These are phyloP conservation scores for Melieria crassipennis DNA, from an alignment of 2,888 invertebrate species.

Conservation along the genomic window DNA sequence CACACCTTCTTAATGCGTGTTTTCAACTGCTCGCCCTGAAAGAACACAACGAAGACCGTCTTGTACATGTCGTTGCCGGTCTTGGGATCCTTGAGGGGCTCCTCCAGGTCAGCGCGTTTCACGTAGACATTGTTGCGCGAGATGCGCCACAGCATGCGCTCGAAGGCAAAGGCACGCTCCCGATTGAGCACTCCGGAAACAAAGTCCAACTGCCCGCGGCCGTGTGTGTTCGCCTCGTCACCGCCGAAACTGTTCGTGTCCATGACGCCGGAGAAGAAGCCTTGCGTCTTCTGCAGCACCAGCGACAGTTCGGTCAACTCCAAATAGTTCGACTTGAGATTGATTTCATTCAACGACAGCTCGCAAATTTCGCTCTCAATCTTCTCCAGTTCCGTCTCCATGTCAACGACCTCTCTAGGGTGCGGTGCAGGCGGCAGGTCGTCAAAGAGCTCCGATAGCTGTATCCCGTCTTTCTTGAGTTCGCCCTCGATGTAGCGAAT, in stretches of 20 bases:
- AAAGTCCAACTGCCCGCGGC: conserved; percentile 71
- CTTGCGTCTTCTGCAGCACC: conserved; percentile 91
- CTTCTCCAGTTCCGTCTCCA: conserved; percentile 90
- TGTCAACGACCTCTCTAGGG: conserved; percentile 81
- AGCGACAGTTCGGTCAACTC: conserved; percentile 93
- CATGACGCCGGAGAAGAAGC: conserved; percentile 63
- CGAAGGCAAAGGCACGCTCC: conserved; percentile 84
- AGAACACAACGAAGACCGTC: conserved; percentile 83
- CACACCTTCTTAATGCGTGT: conserved; percentile 87
- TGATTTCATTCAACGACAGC: conserved; percentile 92
- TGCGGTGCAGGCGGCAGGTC: conserved; percentile 76
- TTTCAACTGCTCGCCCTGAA: conserved; percentile 88
- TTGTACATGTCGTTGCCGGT: conserved; percentile 79
- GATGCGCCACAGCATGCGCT: conserved; percentile 88
- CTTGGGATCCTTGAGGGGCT: conserved; percentile 79
- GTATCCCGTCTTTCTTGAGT: conserved; percentile 80
- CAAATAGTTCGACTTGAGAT: conserved; percentile 90
- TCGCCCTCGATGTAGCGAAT: conserved; percentile 83
- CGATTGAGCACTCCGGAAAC: conserved; percentile 87
- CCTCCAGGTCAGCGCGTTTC: conserved; percentile 80
- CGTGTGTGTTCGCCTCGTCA: conserved; percentile 70
- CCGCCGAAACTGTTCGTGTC: conserved; percentile 69
- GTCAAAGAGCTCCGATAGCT: conserved; percentile 76
- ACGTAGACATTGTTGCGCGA: conserved; percentile 89
- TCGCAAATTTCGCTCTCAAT: conserved; percentile 95